Evolutionary conservation across 2,888 invertebrate species (phyloP), one percentile per base, ranked within the genome.

Genomic region (Dioctria linearis): DNA sequence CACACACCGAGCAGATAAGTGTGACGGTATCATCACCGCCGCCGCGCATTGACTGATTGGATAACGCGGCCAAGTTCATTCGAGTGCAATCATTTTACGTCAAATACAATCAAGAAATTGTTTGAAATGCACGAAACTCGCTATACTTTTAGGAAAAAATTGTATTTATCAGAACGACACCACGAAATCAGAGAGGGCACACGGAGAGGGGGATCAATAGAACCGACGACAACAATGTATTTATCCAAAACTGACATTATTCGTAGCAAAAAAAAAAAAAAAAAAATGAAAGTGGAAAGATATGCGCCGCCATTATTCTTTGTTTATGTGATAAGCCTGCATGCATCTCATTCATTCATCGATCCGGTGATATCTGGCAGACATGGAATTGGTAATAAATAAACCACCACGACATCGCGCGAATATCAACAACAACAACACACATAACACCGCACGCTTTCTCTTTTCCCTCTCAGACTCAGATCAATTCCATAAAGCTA

Each of bases 51-150:
- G 49, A 39, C 46, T 11, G 46, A 49, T 51, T 51, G 51, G 69
- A 69, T 69, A 69, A 69, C 37, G 69, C 69, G 69, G 69, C 51
- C 69, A 69, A 69, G 69, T 69, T 69, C 69, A 69, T n/a, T 69
- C 11, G 69, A 69, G 43, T 66, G 66, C 66, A n/a, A n/a, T 66
- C 51, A 51, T 37, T n/a, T 51, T 69, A 69, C 51, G 40, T 69
- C 46, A 46, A 46, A 46, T 6, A 6, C 5, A 46, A 46, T 8
- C 46, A 46, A n/a, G 8, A 46, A 46, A 25, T 25, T 25, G 2
- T 46, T 8, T 46, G 46, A 46, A 8, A 46, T 8, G 46, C 46
- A 6, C 46, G 46, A 46, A 46, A 46, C 46, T 2, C 5, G 46
- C 5, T 46, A 25, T 25, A 25, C 2, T 25, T 25, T 25, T 2